Base-by-base conservation (phyloP, 2,797 vertebrate species). In the Emys orbicularis region DNA sequence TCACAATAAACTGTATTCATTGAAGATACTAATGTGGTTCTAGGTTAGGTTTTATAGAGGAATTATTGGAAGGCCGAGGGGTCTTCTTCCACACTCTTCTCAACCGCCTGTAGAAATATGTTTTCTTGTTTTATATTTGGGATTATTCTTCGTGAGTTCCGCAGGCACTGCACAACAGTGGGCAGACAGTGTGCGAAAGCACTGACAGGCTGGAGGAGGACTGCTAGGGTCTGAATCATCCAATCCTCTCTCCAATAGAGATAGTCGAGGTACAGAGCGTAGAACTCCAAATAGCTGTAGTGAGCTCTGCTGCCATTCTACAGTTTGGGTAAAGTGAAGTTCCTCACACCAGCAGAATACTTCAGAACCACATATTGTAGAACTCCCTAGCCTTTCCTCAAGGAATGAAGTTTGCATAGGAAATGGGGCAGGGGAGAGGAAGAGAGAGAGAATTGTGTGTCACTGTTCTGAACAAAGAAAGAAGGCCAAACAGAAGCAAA, bases 401-500 rank as follows among this genome's bases (percentile, higher is more conserved):
- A 76, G 53, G n/a, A 92, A 82, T 77, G 27, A 23, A 77, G 5
- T 15, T 79, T 44, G 65, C 44, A 81, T 52, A 29, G 3, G 10
- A 88, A 59, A 53, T 19, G 88, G 79, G 89, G 86, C 29, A 10
- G 83, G 86, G 85, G 41, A 10, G 83, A 86, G 54, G 72, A 94
- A 47, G 49, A 25, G 83, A 91, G 86, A 90, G 18, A 91, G 6
- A 79, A 47, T 41, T 56, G 50, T 3, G 57, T 87, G 21, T 91
- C 44, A 79, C 18, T 83, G 3, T 47, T 88, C 31, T 76, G 49
- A 94, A 96, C 49, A 95, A 94, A 83, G 61, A 88, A 76, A 16
- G 49, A 89, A 95, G 90, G 50, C 83, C 50, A 92, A 93, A 47
- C 59, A 90, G 50, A 74, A 91, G 31, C 41, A 91, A 49, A 81